phyloP scores from a whole-genome alignment of 2,113 vertebrate species.

The Australoheros scitulus region DNA sequence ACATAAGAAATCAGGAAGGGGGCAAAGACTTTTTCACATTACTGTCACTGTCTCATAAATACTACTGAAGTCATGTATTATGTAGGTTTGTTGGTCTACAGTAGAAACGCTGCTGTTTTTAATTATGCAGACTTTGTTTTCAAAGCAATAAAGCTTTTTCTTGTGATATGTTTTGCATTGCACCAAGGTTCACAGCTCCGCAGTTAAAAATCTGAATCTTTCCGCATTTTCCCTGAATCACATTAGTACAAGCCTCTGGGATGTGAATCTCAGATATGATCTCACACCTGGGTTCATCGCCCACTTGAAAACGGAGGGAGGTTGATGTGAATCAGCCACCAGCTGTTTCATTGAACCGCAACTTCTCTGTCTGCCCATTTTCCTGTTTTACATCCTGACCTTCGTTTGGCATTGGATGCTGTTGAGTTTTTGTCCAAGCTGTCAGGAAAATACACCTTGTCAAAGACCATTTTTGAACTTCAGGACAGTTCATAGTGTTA shows the following conservation, averaged over 20 bases:
- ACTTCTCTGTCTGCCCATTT: not conserved
- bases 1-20: too few relatives aligned
- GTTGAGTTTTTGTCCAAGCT: not conserved
- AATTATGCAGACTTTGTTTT: not conserved
- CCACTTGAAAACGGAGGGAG: conserved; percentile 8
- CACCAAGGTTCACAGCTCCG: not conserved
- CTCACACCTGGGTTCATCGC: not conserved
- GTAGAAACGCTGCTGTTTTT: not conserved
- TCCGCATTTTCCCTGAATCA: not conserved
- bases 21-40: too few relatives aligned
- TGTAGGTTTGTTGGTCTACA: not conserved
- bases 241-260: not conserved
- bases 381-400: not conserved
- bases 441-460: conserved; percentile 9
- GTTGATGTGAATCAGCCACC: conserved; percentile 31
- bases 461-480: conserved; percentile 3
- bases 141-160: not conserved
- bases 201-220: not conserved
- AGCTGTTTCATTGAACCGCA: conserved; percentile 31
- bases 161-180: not conserved
- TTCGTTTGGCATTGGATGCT: conserved; percentile 9
- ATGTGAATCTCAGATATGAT: not conserved
- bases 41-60: too few relatives aligned
- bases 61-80: too few relatives aligned
- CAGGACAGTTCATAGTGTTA: conserved; percentile 3